Percentiles rank a stretch among this genome's conserved stretches.
phyloP scores from a whole-genome alignment of 2,113 vertebrate genomes.

The Arenaria interpres region DNA sequence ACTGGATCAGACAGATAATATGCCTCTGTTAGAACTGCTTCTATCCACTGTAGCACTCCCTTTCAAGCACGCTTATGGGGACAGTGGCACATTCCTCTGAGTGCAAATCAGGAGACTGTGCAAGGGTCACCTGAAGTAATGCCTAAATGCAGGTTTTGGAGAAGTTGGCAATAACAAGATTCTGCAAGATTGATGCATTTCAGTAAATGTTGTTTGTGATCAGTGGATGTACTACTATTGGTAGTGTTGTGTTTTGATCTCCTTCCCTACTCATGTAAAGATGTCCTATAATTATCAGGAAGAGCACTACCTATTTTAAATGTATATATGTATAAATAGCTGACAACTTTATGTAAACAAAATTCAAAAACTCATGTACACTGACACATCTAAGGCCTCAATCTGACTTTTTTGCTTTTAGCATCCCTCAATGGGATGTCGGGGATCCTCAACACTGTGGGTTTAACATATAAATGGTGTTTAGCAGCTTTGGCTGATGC shows the following conservation, averaged over 20 bases:
- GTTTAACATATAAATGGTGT: background rate
- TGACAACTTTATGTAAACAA: background rate
- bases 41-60: background rate
- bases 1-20: background rate
- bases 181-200: background rate
- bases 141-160: background rate
- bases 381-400: background rate
- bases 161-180: background rate
- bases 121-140: background rate
- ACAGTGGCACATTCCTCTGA: background rate
- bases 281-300: background rate
- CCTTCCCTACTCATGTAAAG: background rate
- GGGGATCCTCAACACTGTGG: background rate
- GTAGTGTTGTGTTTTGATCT: background rate
- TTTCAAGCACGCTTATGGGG: background rate
- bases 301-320: background rate
- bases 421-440: background rate
- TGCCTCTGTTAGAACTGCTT: accelerated
- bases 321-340: background rate
- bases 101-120: background rate
- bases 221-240: background rate
- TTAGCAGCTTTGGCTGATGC: background rate
- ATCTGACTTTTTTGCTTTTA: background rate
- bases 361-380: background rate
- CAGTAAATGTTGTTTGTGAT: background rate